Base-by-base conservation (phyloP, 2,113 vertebrate genomes). In the Sceloporus undulatus region DNA sequence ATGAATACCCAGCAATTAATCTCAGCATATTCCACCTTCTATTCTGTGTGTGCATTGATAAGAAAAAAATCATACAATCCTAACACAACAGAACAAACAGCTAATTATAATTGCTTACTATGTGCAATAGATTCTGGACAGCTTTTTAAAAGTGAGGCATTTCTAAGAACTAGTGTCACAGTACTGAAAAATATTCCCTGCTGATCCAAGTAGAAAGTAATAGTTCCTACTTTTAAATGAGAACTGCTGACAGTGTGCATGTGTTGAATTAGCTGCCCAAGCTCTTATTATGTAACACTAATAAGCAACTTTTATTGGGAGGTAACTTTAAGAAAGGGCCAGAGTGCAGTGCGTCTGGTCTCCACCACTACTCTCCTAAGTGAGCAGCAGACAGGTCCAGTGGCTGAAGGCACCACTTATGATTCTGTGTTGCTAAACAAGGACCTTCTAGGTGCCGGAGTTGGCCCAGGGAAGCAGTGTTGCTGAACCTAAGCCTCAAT, bases 251-350 rank as follows among this genome's bases (percentile, higher is more conserved):
- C 40, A 77, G 81, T 23, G 76, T n/a, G 18, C 40, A 71, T 85
- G 42, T 84, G 59, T 77, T 94, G 74, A 81, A 85, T 87, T 89
- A 91, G 86, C 87, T 90, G 85, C 90, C 86, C 89, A 92, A 90
- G 90, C 88, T 68, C 48, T 56, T 81, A 25, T 40, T 59, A 56
- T 52, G 59, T 5, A 85, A 76, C 14, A 38, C 38, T 56, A 5
- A 70, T 29, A 29, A 40, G n/a, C 23, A 79, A 71, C 14, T 29
- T 34, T 79, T 66, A 70, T 18, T 54, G 8, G 42, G 52, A 19
- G 40, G 9, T 38, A 48, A 38, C 25, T n/a, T 85, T 42, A 40
- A 77, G 84, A 77, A 19, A 3, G 9, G 66, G 65, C 2, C 25
- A 11, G 62, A 52, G 27, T 70, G 18, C 3, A 7, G 21, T 68